Evolutionary conservation across 2,888 invertebrate genomes (phyloP), one percentile per base, ranked within the genome.

Genomic region (Drosophila recens): DNA sequence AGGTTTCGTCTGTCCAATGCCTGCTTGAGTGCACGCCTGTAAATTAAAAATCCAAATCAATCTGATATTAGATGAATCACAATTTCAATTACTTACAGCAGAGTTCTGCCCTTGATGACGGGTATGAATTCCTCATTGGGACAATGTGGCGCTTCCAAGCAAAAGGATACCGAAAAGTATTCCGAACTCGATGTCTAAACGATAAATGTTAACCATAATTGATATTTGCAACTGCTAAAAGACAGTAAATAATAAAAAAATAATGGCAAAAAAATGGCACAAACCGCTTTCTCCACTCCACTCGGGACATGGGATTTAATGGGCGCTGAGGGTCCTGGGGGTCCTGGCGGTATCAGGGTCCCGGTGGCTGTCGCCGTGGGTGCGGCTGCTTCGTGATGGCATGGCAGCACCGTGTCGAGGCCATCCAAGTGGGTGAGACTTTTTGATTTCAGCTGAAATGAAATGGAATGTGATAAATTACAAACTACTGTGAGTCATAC

Each of bases 361-460:
- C 64, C 58, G 59, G 52, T 27, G 66, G 68, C 54, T 0, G 77
- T 17, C 23, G 66, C 17, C 6, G 34, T 67, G 68, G 72, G 53
- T 63, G 72, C 62, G 46, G 78, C 75, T 46, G 80, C 66, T 56
- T 83, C 90, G 68, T 91, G 91, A 62, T 90, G 90, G 81, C 91
- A 91, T 58, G 91, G 89, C 78, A 91, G 85, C 85, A 92, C 90
- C 66, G 94, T 93, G 90, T 95, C 95, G 90, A 96, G 93, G 79
- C 94, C 94, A 93, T 96, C 95, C 91, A 96, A 93, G 91, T 96
- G 95, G 79, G 95, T 96, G 90, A 96, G 93, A 91, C 95, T 96
- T 91, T 95, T 94, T 74, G 95, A 96, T 90, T 96, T 95, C 87
- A 95, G 94, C 96, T 96, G 93, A 13, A 93, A 93, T 62, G 54